These are phyloP conservation scores for Spodoptera littoralis DNA, from an alignment of 2,888 invertebrate species.

Conservation along the genomic window DNA sequence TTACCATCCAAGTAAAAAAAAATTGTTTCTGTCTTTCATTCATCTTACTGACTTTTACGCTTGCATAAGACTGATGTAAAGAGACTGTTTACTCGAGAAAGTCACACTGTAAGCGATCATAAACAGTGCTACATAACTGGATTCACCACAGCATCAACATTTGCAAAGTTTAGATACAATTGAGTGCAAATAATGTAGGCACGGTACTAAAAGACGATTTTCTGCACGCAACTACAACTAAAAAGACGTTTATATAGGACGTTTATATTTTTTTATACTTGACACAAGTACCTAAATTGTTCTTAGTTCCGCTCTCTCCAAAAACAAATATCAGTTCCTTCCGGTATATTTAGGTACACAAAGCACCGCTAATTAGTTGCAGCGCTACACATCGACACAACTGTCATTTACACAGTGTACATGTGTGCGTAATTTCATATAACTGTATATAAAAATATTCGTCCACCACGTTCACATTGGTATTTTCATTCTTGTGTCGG, in stretches of 20 bases:
- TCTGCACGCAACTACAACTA: no score
- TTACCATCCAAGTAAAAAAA: conserved; percentile 1
- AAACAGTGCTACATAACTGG: conserved; percentile 28
- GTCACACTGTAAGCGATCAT: conserved; percentile 33
- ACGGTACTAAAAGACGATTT: conserved; percentile 48
- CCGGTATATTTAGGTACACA: no score
- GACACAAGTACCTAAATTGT: background rate
- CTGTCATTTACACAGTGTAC: no score
- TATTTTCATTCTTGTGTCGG: no score
- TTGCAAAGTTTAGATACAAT: conserved; percentile 39
- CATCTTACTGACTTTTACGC: conserved; percentile 18
- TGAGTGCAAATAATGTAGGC: conserved; percentile 36
- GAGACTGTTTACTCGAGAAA: conserved; percentile 24
- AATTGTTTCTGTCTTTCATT: conserved; percentile 15
- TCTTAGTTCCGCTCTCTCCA: conserved; percentile 6
- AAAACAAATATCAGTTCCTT: background rate
- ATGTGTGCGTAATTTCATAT: no score
- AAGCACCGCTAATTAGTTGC: no score
- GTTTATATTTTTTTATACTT: background rate
- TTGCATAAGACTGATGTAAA: conserved; percentile 28
- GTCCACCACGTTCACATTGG: no score
- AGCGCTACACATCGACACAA: no score
- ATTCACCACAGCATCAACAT: conserved; percentile 26
- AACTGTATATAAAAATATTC: no score
- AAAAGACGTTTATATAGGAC: background rate